phyloP scores from a whole-genome alignment of 1,140 invertebrate species.

The Drosophila arizonae region DNA sequence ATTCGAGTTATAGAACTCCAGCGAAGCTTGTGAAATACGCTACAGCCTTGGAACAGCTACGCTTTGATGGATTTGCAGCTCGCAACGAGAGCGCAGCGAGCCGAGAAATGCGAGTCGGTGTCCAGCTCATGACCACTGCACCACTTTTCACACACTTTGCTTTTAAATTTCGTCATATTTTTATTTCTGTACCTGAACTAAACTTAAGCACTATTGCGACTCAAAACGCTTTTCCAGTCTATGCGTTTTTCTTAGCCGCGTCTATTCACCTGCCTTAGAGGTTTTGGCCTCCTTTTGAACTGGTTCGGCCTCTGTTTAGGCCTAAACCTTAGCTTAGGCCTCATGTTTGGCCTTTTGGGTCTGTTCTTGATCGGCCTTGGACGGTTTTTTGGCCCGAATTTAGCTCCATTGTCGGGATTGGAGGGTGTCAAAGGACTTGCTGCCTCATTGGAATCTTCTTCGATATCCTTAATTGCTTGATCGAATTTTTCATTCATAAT shows the following conservation, averaged over 20 bases:
- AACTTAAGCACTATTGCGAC: constrained; percentile 11
- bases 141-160: constrained; percentile 29
- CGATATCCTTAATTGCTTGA: not conserved
- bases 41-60: constrained; percentile 55
- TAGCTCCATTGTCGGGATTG: not conserved
- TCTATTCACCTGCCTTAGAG: not conserved
- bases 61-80: constrained; percentile 67
- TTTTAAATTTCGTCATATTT: constrained; percentile 15
- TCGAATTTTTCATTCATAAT: not conserved
- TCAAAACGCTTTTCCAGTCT: not conserved
- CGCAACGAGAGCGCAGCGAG: constrained; percentile 48
- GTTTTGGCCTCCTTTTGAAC: not conserved
- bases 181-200: constrained; percentile 19
- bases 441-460: not conserved
- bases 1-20: constrained; percentile 76
- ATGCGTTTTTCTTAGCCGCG: not conserved
- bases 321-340: not conserved
- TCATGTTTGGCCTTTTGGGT: not conserved
- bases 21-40: constrained; percentile 73
- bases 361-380: not conserved
- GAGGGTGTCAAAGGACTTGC: not conserved
- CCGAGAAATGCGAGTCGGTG: constrained; percentile 11
- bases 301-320: not conserved
- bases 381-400: not conserved
- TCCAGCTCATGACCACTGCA: constrained; percentile 27